Evolutionary conservation across 2,797 vertebrate species (phyloP).

Genomic region (Gambusia yucatana): DNA sequence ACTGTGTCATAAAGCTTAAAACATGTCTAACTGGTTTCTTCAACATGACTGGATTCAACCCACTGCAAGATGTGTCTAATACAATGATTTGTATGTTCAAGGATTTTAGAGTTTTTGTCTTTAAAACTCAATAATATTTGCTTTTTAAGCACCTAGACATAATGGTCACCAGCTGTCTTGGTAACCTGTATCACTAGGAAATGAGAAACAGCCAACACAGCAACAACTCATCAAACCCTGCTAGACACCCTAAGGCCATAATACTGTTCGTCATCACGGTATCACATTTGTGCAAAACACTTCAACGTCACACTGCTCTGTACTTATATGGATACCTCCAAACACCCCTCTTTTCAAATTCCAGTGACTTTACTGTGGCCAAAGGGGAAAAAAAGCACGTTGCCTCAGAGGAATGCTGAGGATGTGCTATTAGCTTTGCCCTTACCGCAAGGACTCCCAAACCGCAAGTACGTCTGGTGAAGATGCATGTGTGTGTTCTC

Average conservation of each 20-base stretch:
- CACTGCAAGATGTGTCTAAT: neutral
- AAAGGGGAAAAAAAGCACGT: conserved; percentile 64
- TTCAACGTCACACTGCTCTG: conserved; percentile 13
- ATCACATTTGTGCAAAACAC: conserved; percentile 11
- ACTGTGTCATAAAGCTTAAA: neutral
- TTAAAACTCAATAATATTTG: neutral
- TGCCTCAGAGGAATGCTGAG: conserved; percentile 67
- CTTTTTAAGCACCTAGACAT: neutral
- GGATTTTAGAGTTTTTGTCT: neutral
- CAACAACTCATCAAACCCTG: conserved; percentile 4
- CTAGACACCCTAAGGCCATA: neutral
- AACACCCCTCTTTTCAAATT: conserved; percentile 39
- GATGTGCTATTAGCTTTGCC: conserved; percentile 56
- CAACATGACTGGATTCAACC: neutral
- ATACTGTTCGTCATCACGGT: neutral
- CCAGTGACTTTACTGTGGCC: conserved; percentile 28
- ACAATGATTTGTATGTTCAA: neutral
- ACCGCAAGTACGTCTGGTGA: conserved; percentile 57
- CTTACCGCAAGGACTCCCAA: conserved; percentile 60
- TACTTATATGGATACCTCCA: conserved; percentile 58
- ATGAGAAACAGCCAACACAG: neutral
- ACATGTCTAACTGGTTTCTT: neutral
- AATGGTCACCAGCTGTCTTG: neutral
- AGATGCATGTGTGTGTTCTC: conserved; percentile 32
- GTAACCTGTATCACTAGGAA: neutral